Evolutionary conservation across 1,140 invertebrate genomes (phyloP), one percentile per base, ranked within the genome.

Genomic region (Lethrus apterus): DNA sequence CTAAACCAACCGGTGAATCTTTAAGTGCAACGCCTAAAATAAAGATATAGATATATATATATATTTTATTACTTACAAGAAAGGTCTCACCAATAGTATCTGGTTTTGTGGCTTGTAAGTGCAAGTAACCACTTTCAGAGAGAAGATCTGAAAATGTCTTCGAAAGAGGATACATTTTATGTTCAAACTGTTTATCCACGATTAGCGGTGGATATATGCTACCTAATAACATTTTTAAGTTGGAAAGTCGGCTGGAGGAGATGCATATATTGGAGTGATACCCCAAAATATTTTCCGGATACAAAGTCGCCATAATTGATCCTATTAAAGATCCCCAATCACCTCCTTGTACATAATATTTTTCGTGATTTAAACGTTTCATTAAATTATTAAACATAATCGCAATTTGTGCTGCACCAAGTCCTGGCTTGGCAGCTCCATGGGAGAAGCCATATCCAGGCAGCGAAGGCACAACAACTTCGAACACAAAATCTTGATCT

Each of bases 401-500:
- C 0, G 78, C 78, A 1, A 84, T 75, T 65, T 89, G 69, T 8
- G 74, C 55, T 1, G 72, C 58, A 17, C 77, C 77, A 1, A 86
- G 60, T 1, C 83, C 83, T 7, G 76, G 74, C 55, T 76, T 71
- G 0, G 71, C 58, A 2, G 83, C 67, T 49, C 77, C 79, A 57
- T 87, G 76, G 2, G 89, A 93, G 64, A 82, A 93, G 24, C 85
- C 89, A 69, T 83, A 93, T 5, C 90, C 90, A 4, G 89, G 89
- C 30, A 88, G 60, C 0, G 82, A 84, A 0, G 89, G 87, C 7
- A 71, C 73, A 1, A 93, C 72, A 0, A 92, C 64, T 65, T 92
- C 86, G 58, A 91, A 92, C 2, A 85, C 84, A 48, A 84, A 80
- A 45, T 83, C 70, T 9, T 68, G 63, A 4, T 69, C 71, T 1